A percentile compares a stretch with the other conserved stretches of the same genome.
phyloP scores from a whole-genome alignment of 2,888 invertebrate species.

The Ophion ventricosus region DNA sequence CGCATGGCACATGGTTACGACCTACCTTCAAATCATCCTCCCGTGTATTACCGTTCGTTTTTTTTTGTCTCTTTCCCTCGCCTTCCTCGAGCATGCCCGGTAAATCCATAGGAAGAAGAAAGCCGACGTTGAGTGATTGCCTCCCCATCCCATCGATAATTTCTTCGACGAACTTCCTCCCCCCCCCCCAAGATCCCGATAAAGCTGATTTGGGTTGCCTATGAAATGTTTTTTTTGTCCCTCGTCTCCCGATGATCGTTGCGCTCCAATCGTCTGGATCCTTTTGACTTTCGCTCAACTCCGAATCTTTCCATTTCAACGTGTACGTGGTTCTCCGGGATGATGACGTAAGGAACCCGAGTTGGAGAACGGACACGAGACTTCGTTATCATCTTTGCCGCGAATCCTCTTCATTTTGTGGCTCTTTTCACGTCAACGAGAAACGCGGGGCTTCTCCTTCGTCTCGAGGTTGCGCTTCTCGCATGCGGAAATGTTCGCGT shows the following conservation, averaged over 20 bases:
- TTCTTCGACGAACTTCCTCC: conserved; percentile 23
- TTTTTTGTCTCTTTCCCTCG: conserved; percentile 18
- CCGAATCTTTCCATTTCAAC: no score
- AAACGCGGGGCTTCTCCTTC: conserved; percentile 5
- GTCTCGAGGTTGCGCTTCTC: conserved; percentile 25
- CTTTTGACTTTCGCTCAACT: neutral
- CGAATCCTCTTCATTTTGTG: neutral
- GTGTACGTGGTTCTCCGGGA: no score
- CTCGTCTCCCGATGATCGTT: no score
- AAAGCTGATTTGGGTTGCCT: neutral
- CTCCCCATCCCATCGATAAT: conserved; percentile 41
- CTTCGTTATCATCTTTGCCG: neutral
- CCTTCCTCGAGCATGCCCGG: neutral
- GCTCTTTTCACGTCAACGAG: conserved; percentile 21
- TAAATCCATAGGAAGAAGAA: neutral
- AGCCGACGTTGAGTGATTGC: conserved; percentile 17
- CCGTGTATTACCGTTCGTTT: neutral
- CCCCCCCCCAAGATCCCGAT: neutral
- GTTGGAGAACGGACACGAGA: neutral
- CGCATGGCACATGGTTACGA: conserved; percentile 34
- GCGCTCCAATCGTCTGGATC: neutral
- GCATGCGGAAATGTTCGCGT: conserved; percentile 73
- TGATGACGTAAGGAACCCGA: no score
- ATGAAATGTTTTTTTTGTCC: no score
- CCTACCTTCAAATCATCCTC: conserved; percentile 19